Conservation (phyloP, 2,797 vertebrate species). For the Acipenser oxyrinchus region DNA sequence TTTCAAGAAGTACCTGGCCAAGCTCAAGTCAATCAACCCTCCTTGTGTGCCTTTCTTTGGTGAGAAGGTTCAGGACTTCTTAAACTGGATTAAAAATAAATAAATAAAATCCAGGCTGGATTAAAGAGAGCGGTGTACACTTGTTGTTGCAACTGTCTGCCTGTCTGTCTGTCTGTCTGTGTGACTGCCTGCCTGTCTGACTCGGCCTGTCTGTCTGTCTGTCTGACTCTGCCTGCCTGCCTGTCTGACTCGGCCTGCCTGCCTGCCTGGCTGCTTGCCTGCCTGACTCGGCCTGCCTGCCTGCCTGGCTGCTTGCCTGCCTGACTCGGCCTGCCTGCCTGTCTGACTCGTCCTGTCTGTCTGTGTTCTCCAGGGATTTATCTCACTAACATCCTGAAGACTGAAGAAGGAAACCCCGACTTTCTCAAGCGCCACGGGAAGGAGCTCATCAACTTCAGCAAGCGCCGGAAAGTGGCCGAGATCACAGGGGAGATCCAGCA, state of each 20-base stretch:
- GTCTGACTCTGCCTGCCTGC: too few species aligned
- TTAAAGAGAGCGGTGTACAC: too few species aligned
- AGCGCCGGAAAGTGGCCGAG: constrained; percentile 94
- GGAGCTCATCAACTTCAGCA: constrained; percentile 97
- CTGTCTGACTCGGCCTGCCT: too few species aligned
- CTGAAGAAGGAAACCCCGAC: constrained; percentile 96
- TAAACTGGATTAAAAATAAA: too few species aligned
- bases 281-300: neutral
- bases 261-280: too few species aligned
- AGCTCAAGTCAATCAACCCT: constrained; percentile 96
- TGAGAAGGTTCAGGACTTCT: constrained; percentile 43
- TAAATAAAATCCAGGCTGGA: too few species aligned
- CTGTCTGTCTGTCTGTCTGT: too few species aligned
- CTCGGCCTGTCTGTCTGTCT: too few species aligned
- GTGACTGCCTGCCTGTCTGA: too few species aligned
- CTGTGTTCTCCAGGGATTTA: constrained; percentile 74
- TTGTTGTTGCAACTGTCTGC: too few species aligned
- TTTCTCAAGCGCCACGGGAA: constrained; percentile 88
- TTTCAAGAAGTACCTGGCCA: constrained; percentile 94
- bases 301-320: too few species aligned
- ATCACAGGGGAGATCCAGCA: constrained; percentile 98
- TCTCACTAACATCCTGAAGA: constrained; percentile 97
- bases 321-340: neutral
- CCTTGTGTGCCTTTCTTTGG: constrained; percentile 99
- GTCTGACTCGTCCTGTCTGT: neutral